phyloP scores from a whole-genome alignment of 2,888 invertebrate species.

The Tigriopus californicus region DNA sequence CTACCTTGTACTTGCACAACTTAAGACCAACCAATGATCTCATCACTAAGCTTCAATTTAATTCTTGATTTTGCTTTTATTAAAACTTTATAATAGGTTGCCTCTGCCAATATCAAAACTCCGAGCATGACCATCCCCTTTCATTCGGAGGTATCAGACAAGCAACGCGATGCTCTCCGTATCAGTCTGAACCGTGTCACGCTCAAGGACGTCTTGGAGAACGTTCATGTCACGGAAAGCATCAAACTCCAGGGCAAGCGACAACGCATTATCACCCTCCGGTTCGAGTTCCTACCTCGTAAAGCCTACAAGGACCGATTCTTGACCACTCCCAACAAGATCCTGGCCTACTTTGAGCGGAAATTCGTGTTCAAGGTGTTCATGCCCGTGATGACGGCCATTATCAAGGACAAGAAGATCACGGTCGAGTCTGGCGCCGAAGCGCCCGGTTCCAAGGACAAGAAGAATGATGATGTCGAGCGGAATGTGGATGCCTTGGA shows the following conservation, averaged over 20 bases:
- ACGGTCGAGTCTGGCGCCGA: not conserved
- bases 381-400: slow-evolving; percentile 22
- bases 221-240: slow-evolving; percentile 41
- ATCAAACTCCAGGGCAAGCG: slow-evolving; percentile 31
- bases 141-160: slow-evolving; percentile 32
- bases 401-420: slow-evolving; percentile 18
- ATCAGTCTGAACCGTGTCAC: slow-evolving; percentile 55
- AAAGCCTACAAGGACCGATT: slow-evolving; percentile 52
- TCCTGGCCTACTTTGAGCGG: slow-evolving; percentile 53
- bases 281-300: slow-evolving; percentile 51
- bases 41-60: too few relatives aligned
- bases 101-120: slow-evolving; percentile 77
- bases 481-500: slow-evolving; percentile 21
- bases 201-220: slow-evolving; percentile 56
- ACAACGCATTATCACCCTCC: slow-evolving; percentile 43
- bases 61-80: too few relatives aligned
- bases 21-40: too few relatives aligned
- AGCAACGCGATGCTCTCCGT: slow-evolving; percentile 46
- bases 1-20: too few relatives aligned
- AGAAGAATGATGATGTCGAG: slow-evolving; percentile 17
- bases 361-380: slow-evolving; percentile 40
- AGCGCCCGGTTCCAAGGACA: not conserved
- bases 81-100: slow-evolving; percentile 28
- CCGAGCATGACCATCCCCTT: slow-evolving; percentile 92
- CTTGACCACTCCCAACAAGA: slow-evolving; percentile 44